A percentile compares a stretch with the other conserved stretches of the same genome.
Conservation (phyloP, 2,888 invertebrate genomes). For the Luperina nickerlii region DNA sequence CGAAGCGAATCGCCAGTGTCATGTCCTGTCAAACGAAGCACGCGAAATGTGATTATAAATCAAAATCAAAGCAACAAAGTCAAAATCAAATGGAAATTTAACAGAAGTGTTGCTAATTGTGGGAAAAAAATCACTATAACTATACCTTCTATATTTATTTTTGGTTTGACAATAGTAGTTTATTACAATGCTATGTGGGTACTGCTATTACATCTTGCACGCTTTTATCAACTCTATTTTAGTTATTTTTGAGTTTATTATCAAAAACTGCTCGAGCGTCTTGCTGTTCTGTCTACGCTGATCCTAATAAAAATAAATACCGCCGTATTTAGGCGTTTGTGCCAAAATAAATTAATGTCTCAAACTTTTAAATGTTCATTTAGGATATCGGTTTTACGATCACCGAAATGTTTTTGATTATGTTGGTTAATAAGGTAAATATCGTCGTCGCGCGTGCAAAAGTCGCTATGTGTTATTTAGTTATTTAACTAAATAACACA, state of each 20-base stretch:
- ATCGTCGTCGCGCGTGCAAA: no score
- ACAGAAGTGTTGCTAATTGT: neutral
- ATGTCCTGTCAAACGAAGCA: neutral
- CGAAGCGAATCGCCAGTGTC: no score
- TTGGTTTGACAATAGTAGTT: neutral
- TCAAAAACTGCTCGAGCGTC: neutral
- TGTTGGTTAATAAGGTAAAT: slow-evolving; percentile 40
- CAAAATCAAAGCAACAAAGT: no score
- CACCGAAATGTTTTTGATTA: slow-evolving; percentile 30
- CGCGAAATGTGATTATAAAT: no score
- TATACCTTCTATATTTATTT: neutral
- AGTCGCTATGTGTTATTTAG: no score
- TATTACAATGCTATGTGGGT: neutral
- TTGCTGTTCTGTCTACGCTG: neutral
- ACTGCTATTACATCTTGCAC: neutral
- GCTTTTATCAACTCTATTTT: neutral
- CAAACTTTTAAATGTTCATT: slow-evolving; percentile 55
- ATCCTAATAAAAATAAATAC: neutral
- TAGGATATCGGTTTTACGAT: slow-evolving; percentile 49
- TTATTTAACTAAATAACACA: no score
- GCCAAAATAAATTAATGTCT: slow-evolving; percentile 57
- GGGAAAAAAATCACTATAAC: neutral
- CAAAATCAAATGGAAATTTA: neutral
- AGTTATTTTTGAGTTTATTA: neutral
- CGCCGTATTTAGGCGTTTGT: slow-evolving; percentile 36